Percentiles rank a stretch among this genome's conserved stretches.
These are phyloP conservation scores for Trachymyrmex cornetzi DNA, from an alignment of 1,140 invertebrate genomes.

Conservation along the genomic window DNA sequence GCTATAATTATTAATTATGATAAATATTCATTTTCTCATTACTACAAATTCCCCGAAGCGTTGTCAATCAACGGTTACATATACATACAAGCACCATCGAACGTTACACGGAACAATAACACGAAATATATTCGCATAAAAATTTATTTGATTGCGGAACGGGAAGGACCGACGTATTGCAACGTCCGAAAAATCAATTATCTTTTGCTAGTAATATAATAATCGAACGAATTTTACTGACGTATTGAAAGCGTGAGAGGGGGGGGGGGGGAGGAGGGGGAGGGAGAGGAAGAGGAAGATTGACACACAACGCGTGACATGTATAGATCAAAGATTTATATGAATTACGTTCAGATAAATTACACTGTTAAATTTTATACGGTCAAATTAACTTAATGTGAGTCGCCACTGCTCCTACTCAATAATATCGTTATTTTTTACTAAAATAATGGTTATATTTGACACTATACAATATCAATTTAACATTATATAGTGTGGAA, in stretches of 20 bases:
- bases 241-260: too few species aligned
- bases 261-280: too few species aligned
- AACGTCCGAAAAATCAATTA: slow-evolving; percentile 38
- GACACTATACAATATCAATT: too few species aligned
- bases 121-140: slow-evolving; percentile 13
- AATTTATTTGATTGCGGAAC: slow-evolving; percentile 37
- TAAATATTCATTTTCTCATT: slow-evolving; percentile 56
- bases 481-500: too few species aligned
- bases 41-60: slow-evolving; percentile 58
- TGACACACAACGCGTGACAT: neutral
- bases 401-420: too few species aligned
- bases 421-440: too few species aligned
- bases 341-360: neutral
- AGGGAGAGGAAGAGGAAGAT: neutral
- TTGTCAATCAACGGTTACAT: slow-evolving; percentile 60
- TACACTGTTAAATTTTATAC: too few species aligned
- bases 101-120: neutral
- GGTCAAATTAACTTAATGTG: too few species aligned
- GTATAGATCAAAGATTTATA: neutral
- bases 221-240: neutral
- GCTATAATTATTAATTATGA: slow-evolving; percentile 75
- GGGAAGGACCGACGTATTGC: neutral
- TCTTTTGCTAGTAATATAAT: slow-evolving; percentile 37
- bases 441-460: too few species aligned
- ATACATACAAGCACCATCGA: neutral